A percentile compares a stretch with the other conserved stretches of the same genome.
These are phyloP conservation scores for Drosophila gunungcola DNA, from an alignment of 1,140 invertebrate species.

Conservation along the genomic window DNA sequence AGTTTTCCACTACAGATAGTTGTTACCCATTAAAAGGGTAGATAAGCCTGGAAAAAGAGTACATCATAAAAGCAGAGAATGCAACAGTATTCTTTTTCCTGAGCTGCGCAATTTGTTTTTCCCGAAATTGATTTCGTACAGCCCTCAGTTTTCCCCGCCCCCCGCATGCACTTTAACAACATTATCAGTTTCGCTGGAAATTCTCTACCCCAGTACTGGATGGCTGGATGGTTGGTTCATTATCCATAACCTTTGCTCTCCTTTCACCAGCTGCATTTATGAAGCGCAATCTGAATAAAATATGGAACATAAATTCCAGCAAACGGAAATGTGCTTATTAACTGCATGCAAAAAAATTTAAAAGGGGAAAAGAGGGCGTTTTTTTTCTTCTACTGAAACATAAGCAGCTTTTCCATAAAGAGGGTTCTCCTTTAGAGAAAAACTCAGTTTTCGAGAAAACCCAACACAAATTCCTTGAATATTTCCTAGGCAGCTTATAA, in stretches of 20 bases:
- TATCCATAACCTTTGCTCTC: conserved; percentile 33
- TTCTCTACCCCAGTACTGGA: neutral
- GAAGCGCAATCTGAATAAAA: conserved; percentile 61
- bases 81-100: conserved; percentile 25
- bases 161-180: conserved; percentile 37
- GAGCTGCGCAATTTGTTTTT: conserved; percentile 71
- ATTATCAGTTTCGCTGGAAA: conserved; percentile 42
- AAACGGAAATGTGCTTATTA: conserved; percentile 39
- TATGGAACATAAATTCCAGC: conserved; percentile 44
- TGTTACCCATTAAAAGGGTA: conserved; percentile 17
- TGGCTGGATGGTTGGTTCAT: conserved; percentile 31
- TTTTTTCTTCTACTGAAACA: neutral
- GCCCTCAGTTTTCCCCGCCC: neutral
- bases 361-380: neutral
- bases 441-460: conserved; percentile 29
- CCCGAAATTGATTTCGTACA: conserved; percentile 55
- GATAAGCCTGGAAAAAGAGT: conserved; percentile 19
- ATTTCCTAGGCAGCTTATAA: conserved; percentile 40
- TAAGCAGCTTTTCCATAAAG: conserved; percentile 65
- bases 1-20: conserved; percentile 24
- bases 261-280: conserved; percentile 46
- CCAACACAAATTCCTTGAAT: conserved; percentile 50
- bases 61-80: conserved; percentile 16
- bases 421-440: neutral
- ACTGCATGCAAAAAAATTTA: conserved; percentile 26